These are phyloP conservation scores for Lithophane semibrunnea DNA, from an alignment of 2,888 invertebrate species.

Conservation along the genomic window DNA sequence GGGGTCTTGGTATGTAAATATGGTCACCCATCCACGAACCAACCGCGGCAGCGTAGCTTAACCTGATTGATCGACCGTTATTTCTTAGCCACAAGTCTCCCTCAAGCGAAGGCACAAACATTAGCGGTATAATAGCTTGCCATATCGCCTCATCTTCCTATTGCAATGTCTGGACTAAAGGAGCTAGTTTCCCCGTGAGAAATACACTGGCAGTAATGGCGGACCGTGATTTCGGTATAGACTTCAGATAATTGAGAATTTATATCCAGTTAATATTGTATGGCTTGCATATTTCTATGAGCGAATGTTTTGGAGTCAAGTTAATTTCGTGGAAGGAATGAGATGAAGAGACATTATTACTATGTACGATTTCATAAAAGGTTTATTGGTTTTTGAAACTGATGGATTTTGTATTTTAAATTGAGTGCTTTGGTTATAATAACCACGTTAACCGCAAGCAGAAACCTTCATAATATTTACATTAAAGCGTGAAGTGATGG, in stretches of 20 bases:
- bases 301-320: slow-evolving; percentile 48
- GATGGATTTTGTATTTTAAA: neutral
- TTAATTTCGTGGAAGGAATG: slow-evolving; percentile 11
- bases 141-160: slow-evolving; percentile 62
- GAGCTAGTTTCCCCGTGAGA: slow-evolving; percentile 83
- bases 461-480: neutral
- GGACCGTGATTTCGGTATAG: slow-evolving; percentile 75
- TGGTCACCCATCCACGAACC: too few relatives aligned
- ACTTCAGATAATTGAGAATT: slow-evolving; percentile 79
- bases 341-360: neutral
- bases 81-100: too few relatives aligned
- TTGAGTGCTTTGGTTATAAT: neutral
- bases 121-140: slow-evolving; percentile 22
- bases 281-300: slow-evolving; percentile 58
- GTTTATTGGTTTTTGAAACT: neutral
- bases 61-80: too few relatives aligned
- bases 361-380: too few relatives aligned
- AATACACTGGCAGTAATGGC: slow-evolving; percentile 77
- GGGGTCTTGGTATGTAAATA: too few relatives aligned
- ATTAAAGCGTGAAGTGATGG: neutral
- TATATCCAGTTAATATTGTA: slow-evolving; percentile 68
- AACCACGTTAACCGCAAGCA: neutral
- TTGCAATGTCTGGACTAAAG: slow-evolving; percentile 60
- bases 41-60: too few relatives aligned
- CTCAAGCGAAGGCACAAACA: neutral